phyloP scores from a whole-genome alignment of 1,140 invertebrate genomes.

The Drosophila ogumai region DNA sequence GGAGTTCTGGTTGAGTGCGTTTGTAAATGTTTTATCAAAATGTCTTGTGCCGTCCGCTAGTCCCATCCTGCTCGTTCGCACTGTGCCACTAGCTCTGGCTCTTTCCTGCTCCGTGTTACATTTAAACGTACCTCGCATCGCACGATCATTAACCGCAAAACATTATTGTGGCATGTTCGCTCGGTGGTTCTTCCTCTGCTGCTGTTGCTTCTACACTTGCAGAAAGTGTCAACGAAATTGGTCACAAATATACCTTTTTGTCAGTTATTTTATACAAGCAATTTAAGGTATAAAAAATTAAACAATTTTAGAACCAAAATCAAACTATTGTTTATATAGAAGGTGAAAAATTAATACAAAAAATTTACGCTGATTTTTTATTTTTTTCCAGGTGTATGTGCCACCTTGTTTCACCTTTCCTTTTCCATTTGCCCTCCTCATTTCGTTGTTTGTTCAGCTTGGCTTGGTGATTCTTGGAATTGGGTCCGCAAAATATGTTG shows the following conservation, averaged over 20 bases:
- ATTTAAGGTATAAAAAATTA: not conserved
- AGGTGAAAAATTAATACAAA: not conserved
- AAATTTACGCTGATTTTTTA: not conserved
- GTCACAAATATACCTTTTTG: too few relatives aligned
- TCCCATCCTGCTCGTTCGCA: not conserved
- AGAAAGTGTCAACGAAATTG: slow-evolving; percentile 4
- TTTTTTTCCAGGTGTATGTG: slow-evolving; percentile 15
- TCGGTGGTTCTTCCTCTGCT: slow-evolving; percentile 26
- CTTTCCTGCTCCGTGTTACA: slow-evolving; percentile 54
- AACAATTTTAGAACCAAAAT: not conserved
- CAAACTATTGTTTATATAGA: not conserved
- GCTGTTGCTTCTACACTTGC: slow-evolving; percentile 23
- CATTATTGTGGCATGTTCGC: slow-evolving; percentile 77
- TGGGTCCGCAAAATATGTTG: slow-evolving; percentile 48
- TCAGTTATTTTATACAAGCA: not conserved
- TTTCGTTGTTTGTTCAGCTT: slow-evolving; percentile 47
- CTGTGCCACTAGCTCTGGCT: not conserved
- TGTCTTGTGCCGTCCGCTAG: slow-evolving; percentile 75
- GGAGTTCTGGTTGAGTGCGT: slow-evolving; percentile 79
- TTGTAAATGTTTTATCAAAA: slow-evolving; percentile 83
- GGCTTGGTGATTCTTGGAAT: slow-evolving; percentile 36
- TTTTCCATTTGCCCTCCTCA: slow-evolving; percentile 17
- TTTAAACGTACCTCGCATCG: slow-evolving; percentile 57
- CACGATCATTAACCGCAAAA: slow-evolving; percentile 82
- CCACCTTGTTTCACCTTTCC: slow-evolving; percentile 40